Conservation (phyloP, 2,888 invertebrate genomes). For the Neria commutata region DNA sequence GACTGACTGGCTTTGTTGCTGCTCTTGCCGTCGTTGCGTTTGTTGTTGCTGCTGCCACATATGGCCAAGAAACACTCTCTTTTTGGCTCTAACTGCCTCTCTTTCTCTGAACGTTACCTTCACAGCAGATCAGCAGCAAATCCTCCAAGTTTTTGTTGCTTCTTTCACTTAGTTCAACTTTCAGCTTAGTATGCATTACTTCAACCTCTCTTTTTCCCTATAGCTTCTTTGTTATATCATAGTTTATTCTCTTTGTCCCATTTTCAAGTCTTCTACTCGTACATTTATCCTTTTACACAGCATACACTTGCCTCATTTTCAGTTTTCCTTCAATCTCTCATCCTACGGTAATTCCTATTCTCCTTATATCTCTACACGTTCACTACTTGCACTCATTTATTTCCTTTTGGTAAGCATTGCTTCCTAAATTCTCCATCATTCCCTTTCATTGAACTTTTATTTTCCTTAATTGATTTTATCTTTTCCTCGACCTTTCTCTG, state of each 20-base stretch:
- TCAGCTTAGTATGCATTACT: background rate
- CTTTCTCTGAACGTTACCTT: too few relatives aligned
- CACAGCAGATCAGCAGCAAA: background rate
- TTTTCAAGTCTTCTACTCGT: conserved; percentile 46
- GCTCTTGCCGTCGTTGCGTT: too few relatives aligned
- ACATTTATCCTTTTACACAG: conserved; percentile 36
- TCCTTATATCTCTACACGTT: too few relatives aligned
- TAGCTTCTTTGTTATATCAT: conserved; percentile 50
- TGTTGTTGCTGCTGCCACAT: background rate
- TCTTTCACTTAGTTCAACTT: background rate
- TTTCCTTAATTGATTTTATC: background rate
- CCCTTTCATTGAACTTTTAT: conserved; percentile 4
- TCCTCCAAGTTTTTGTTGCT: background rate
- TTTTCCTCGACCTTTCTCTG: background rate
- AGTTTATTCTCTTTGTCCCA: conserved; percentile 51
- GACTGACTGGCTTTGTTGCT: too few relatives aligned
- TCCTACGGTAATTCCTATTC: conserved; percentile 4
- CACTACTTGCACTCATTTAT: too few relatives aligned
- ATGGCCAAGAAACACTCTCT: too few relatives aligned
- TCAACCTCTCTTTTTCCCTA: conserved; percentile 27
- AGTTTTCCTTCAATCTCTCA: conserved; percentile 17
- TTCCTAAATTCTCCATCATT: conserved; percentile 26
- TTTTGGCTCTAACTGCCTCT: background rate
- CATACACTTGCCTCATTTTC: conserved; percentile 31
- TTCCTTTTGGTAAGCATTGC: too few relatives aligned